A percentile compares a stretch with the other conserved stretches of the same genome.
Conservation (phyloP, 2,888 invertebrate species). For the Dione juno region DNA sequence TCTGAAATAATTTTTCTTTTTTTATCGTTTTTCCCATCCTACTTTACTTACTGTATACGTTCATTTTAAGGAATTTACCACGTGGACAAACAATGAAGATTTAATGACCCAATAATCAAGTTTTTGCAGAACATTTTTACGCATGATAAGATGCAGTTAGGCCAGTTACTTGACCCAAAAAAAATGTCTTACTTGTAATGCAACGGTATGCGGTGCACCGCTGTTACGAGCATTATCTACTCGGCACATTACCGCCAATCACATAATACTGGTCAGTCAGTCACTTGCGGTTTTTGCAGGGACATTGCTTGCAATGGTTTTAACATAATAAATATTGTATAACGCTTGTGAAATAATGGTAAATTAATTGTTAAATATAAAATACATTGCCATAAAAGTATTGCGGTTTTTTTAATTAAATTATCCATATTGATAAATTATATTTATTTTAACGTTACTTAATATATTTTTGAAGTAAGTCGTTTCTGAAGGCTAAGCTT, state of each 20-base stretch:
- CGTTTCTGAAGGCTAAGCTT: not conserved
- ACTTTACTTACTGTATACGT: no score
- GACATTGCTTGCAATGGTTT: slow-evolving; percentile 27
- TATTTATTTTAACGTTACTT: not conserved
- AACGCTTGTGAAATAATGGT: not conserved
- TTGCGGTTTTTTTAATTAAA: not conserved
- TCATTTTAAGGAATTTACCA: not conserved
- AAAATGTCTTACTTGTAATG: slow-evolving; percentile 18
- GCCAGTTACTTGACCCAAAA: slow-evolving; percentile 38
- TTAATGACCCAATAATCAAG: slow-evolving; percentile 21
- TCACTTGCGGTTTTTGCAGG: slow-evolving; percentile 34
- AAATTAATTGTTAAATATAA: not conserved
- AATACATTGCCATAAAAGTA: not conserved
- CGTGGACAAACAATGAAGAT: slow-evolving; percentile 6
- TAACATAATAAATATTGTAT: slow-evolving; percentile 33
- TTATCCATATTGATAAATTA: not conserved
- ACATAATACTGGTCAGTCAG: slow-evolving; percentile 37
- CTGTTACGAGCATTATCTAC: slow-evolving; percentile 35
- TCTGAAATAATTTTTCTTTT: no score
- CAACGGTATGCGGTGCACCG: slow-evolving; percentile 38
- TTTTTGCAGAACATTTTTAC: slow-evolving; percentile 36
- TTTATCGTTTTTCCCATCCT: no score
- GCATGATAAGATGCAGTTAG: slow-evolving; percentile 33
- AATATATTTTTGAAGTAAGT: not conserved
- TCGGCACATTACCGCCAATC: slow-evolving; percentile 35